Evolutionary conservation across 1,140 invertebrate species (phyloP), one percentile per base, ranked within the genome.

Genomic region (Sipha flava): DNA sequence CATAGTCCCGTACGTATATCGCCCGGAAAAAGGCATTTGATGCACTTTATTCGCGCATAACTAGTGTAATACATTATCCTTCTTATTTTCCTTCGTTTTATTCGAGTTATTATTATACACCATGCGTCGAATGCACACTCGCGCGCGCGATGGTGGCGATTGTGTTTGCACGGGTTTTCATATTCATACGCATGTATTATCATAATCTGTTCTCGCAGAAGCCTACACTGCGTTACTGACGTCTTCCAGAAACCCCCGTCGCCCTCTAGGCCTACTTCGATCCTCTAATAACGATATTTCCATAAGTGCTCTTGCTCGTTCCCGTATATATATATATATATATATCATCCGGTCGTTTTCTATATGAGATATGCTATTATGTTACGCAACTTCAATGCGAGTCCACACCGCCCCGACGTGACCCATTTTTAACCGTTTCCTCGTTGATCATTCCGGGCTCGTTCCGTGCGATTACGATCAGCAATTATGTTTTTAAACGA

Each of bases 381-480:
- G 9, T 21, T 34, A 34, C 21, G 57, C 31, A 62, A 31, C 26
- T 62, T 62, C 31, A 37, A 64, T 40, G n/a, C 34, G 21, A 66
- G 12, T 12, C 21, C n/a, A n/a, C 29, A 34, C 2, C 29, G 2
- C 9, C 21, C 18, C 21, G 34, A 1, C 18, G 49, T 54, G 70
- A 52, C 70, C 70, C 12, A 73, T n/a, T 73, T 54, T 40, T 37
- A 3, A 14, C 29, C n/a, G 21, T 43, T 37, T 40, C 18, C 62
- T 64, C 9, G 62, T 73, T 73, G 23, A 52, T 73, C 21, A 70
- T 49, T 73, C 29, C 12, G 16, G 18, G n/a, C 47, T 14, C 26
- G 49, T 73, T 52, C n/a, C 29, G 70, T 23, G 21, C n/a, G 70
- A 73, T 73, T 54, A 73, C 70, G 70, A 73, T 73, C 70, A 73